Conservation (phyloP, 2,888 invertebrate species). For the Itoplectis maculator region DNA sequence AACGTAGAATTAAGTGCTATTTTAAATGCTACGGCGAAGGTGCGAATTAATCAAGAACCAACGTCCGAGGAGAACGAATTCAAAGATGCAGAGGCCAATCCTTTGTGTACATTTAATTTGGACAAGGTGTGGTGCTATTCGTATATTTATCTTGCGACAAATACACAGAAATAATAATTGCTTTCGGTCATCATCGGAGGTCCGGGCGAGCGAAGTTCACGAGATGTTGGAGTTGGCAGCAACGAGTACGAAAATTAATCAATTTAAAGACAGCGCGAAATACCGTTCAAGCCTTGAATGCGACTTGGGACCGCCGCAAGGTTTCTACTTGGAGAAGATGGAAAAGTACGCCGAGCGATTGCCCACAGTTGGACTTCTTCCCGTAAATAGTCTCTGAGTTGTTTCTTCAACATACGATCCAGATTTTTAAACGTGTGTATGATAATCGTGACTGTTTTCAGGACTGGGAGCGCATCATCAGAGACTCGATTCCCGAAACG, state of each 20-base stretch:
- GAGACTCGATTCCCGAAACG: constrained; percentile 86
- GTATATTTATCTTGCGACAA: not conserved
- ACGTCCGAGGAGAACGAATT: constrained; percentile 62
- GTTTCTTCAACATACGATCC: not conserved
- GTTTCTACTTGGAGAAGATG: constrained; percentile 73
- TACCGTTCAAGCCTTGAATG: constrained; percentile 64
- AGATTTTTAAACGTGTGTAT: not conserved
- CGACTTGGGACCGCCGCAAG: constrained; percentile 66
- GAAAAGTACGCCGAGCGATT: constrained; percentile 73
- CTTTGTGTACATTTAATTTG: constrained; percentile 68
- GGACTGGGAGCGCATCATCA: constrained; percentile 87
- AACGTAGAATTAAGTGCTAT: constrained; percentile 47
- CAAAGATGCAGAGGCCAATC: constrained; percentile 61
- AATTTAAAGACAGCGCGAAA: constrained; percentile 59
- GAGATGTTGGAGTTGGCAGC: constrained; percentile 69
- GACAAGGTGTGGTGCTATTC: constrained; percentile 66
- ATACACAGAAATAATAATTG: constrained; percentile 5
- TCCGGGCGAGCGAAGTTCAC: constrained; percentile 66
- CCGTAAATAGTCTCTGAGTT: constrained; percentile 69
- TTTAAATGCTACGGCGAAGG: constrained; percentile 49
- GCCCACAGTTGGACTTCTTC: constrained; percentile 74
- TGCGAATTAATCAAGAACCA: constrained; percentile 49
- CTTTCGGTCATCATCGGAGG: constrained; percentile 54
- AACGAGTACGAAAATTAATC: constrained; percentile 63
- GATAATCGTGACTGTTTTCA: constrained; percentile 54